Evolutionary conservation across 2,113 vertebrate species (phyloP).

Genomic region (Otolemur garnettii): DNA sequence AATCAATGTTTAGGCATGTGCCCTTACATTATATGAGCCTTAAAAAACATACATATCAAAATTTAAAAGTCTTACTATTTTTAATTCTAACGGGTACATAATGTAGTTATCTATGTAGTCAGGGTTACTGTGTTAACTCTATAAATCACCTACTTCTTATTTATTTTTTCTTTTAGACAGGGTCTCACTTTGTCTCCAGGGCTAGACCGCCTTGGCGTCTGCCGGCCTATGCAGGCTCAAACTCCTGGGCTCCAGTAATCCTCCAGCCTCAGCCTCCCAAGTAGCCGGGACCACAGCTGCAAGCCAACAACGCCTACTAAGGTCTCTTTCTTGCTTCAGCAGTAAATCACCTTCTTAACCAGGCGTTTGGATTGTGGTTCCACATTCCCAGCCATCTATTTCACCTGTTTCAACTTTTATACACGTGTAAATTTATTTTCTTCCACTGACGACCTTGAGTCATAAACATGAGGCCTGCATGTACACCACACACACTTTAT

Average conservation of each 20-base stretch:
- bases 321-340: no score
- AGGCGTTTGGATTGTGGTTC: not conserved
- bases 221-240: no score
- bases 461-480: not conserved
- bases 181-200: no score
- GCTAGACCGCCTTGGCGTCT: no score
- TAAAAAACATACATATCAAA: not conserved
- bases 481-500: not conserved
- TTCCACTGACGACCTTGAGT: not conserved
- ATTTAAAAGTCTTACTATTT: not conserved
- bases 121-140: not conserved
- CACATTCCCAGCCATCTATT: not conserved
- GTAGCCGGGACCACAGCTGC: no score
- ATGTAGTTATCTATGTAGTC: not conserved
- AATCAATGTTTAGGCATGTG: no score
- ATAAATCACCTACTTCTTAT: not conserved
- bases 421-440: not conserved
- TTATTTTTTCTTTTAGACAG: no score
- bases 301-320: no score
- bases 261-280: no score
- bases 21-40: not conserved
- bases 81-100: not conserved
- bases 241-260: no score
- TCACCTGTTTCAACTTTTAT: conserved; percentile 1
- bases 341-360: not conserved